Evolutionary conservation across 2,888 invertebrate species (phyloP), one percentile per base, ranked within the genome.

Genomic region (Leistus spinibarbis): DNA sequence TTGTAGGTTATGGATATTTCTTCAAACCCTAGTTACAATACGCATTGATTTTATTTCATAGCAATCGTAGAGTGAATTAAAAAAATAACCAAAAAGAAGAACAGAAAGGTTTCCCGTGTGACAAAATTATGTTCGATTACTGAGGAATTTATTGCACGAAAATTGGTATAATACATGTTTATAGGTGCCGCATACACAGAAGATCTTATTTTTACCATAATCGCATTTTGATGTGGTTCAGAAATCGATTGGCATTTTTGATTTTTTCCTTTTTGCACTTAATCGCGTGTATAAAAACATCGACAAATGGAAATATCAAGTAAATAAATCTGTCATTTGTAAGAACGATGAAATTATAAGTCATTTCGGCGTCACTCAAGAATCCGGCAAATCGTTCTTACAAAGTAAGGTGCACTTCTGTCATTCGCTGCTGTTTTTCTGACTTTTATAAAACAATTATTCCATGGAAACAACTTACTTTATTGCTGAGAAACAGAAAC

Each of bases 301-400:
- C 71, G 71, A 65, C 71, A 71, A 71, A 71, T 71, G 71, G 65
- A 71, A 71, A 71, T 65, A 27, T 71, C 71, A 71, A 71, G 71
- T 71, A 65, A 27, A 71, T 71, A 71, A 71, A 71, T 71, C 71
- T 71, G 71, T 71, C 71, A 71, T 71, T 71, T 54, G 65, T 53
- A 53, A 65, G 54, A 70, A 63, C 63, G 63, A 63, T 65, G 54
- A 71, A 71, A 71, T 71, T 71, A 71, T 71, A 71, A 71, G 65
- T 71, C 71, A 71, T 71, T 71, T 71, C 56, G 71, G 71, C 71
- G 71, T 71, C 71, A 71, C 17, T 40, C 17, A 19, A 64, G 71
- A 71, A 71, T 71, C 65, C 71, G 54, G 71, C 71, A 71, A 71
- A 71, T 71, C 65, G 20, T 63, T 56, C 19, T 22, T 62, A 63